These are phyloP conservation scores for Myzus persicae DNA, from an alignment of 1,140 invertebrate species.

Conservation along the genomic window DNA sequence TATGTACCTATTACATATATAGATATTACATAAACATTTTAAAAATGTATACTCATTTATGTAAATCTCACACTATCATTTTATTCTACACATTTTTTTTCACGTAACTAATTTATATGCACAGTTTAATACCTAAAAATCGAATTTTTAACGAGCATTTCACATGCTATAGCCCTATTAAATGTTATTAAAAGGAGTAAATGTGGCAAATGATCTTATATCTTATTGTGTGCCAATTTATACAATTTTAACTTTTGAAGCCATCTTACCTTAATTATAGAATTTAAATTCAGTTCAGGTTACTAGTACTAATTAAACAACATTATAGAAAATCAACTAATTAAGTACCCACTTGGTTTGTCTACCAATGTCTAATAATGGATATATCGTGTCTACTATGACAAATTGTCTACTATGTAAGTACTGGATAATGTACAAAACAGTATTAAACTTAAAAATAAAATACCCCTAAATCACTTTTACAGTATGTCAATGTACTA, in stretches of 20 bases:
- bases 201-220: background rate
- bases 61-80: background rate
- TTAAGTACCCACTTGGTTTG: no score
- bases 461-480: no score
- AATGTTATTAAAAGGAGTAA: background rate
- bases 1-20: background rate
- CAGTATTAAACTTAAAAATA: no score
- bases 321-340: no score
- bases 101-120: background rate
- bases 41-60: background rate
- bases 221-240: background rate
- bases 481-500: no score
- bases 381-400: no score
- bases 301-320: no score
- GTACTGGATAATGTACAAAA: no score
- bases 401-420: no score
- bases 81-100: background rate
- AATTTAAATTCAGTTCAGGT: background rate
- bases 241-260: background rate
- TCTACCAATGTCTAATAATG: no score
- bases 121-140: conserved; percentile 11
- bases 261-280: background rate
- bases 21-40: background rate
- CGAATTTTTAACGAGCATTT: conserved; percentile 38
- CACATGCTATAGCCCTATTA: conserved; percentile 22